Evolutionary conservation across 2,113 vertebrate genomes (phyloP).

Genomic region (Isichthys henryi): DNA sequence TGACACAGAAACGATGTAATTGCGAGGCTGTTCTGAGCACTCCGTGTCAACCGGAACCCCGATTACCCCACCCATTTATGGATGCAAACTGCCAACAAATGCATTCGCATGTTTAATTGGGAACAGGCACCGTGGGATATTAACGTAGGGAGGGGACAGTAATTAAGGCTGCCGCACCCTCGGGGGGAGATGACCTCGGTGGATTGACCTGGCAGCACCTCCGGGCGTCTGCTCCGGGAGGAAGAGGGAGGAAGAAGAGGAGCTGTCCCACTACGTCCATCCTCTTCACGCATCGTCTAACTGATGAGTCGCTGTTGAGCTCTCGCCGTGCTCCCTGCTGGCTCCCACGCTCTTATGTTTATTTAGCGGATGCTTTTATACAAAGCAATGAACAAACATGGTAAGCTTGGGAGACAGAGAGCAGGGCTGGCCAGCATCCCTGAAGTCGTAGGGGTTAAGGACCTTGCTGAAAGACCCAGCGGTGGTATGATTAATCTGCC

Average conservation of each 20-base stretch:
- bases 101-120: constrained; percentile 19
- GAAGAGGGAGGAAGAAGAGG: neutral
- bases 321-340: neutral
- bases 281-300: neutral
- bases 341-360: neutral
- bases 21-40: constrained; percentile 10
- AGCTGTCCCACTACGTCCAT: neutral
- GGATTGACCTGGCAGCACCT: neutral
- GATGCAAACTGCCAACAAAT: constrained; percentile 19
- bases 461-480: neutral
- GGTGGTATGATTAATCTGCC: neutral
- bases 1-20: constrained; percentile 23
- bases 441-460: neutral
- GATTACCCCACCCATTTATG: constrained; percentile 17
- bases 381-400: neutral
- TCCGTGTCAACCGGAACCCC: constrained; percentile 22
- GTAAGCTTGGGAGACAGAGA: neutral
- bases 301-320: neutral
- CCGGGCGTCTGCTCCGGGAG: neutral
- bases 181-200: neutral
- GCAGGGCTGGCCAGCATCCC: neutral
- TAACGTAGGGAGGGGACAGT: constrained; percentile 15
- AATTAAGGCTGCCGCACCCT: constrained; percentile 2
- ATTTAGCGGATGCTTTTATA: neutral
- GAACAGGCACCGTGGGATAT: constrained; percentile 20